Base-by-base conservation (phyloP, 2,888 invertebrate species). In the Aleiodes testaceus region DNA sequence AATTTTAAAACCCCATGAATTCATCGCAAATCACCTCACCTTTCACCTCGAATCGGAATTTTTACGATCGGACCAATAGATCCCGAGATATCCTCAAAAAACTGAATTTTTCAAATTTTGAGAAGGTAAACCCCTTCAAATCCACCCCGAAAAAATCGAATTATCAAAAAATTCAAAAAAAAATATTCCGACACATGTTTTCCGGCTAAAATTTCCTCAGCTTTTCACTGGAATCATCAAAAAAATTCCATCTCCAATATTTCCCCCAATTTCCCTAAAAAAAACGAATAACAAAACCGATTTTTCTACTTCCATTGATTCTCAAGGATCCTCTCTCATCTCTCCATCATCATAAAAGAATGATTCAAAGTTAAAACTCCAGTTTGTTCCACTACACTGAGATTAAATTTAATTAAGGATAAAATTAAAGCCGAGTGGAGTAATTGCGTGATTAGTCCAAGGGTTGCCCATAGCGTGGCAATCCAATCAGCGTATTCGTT, bases 371-470 rank as follows among this genome's bases (percentile, higher is more conserved):
- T 9, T 26, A 44, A 63, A 63, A 63, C 22, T 20, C 18, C 18
- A 77, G 75, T 81, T 81, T 80, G 79, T 81, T 74, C 75, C 78
- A 75, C 72, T 77, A 72, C 53, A 69, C 72, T 74, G 77, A 73
- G 79, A 84, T 84, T 84, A 82, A 81, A 84, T 84, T 84, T 82
- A 84, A 84, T 84, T 84, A 84, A 83, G 84, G 81, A 82, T 83
- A 82, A 83, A 84, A 84, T 84, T 83, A 84, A 84, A 80, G 80
- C 75, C 74, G 75, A 75, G 78, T 67, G 69, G 72, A 74, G 82
- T 83, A 84, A 84, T 84, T 81, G 81, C 79, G 76, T 80, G 84
- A 84, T 84, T 84, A 84, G 84, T 77, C 77, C 76, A 72, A 73
- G 75, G 78, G 68, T 77, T 50, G 70, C 36, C 55, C 65, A 67